Base-by-base conservation (phyloP, 1,140 invertebrate species). In the Palaemon carinicauda region DNA sequence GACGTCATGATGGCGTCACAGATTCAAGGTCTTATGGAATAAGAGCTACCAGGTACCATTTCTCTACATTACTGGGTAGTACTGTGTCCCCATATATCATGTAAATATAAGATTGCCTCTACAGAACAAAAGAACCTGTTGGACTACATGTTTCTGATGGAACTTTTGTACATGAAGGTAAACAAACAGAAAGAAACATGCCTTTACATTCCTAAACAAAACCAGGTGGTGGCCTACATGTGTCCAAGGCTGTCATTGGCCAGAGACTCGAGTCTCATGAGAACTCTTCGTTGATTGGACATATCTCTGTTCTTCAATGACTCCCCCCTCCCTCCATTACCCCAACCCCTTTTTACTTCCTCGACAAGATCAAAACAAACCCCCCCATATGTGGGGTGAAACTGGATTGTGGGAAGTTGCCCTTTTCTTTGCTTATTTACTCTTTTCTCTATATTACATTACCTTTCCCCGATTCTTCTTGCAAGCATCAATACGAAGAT, bases 281-380 rank as follows among this genome's bases (percentile, higher is more conserved):
- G 31, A 86, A 65, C 50, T 9, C 4, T 10, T 5, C 27, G 31
- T 7, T 54, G 50, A 86, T 86, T 86, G 83, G 83, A 17, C 41
- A 19, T n/a, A 54, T 19, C 5, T 12, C 24, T 73, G 78, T 50
- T 73, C 83, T 80, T 53, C 50, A 31, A 51, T 86, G 77, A 86
- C 83, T 41, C 41, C 41, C 41, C 41, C 41, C 41, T 41, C 12
- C 12, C 41, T 41, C 41, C 41, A n/a, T n/a, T n/a, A n/a, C 33
- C 33, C 41, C 41, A 5, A 41, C 12, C 83, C 77, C 83, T 33
- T 54, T 80, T 60, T 77, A 79, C 83, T 86, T 80, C 83, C 83
- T 86, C 83, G 83, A 80, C 31, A 73, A 86, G 83, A 86, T 65
- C 83, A 86, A 86, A 86, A 86, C 83, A 86, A 86, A 86, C 83